A percentile compares a stretch with the other conserved stretches of the same genome.
Conservation (phyloP, 2,888 invertebrate genomes). For the Ecdyonurus torrentis region DNA sequence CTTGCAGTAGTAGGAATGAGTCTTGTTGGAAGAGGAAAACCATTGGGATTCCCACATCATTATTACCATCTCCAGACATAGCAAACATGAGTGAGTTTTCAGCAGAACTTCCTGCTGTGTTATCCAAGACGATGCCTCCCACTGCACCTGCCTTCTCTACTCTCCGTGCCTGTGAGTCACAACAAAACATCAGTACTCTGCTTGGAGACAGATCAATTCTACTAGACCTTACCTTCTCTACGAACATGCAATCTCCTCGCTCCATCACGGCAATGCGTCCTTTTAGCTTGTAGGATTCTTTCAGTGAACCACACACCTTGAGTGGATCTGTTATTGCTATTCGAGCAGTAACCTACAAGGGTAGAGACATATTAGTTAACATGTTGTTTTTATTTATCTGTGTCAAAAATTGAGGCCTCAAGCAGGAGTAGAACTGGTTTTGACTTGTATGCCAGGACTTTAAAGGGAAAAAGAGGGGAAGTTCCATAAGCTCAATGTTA, state of each 20-base stretch:
- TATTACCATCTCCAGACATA: conserved; percentile 87
- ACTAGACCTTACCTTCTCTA: conserved; percentile 71
- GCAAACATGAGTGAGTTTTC: conserved; percentile 73
- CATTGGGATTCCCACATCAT: conserved; percentile 76
- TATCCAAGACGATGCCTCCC: conserved; percentile 75
- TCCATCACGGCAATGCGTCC: conserved; percentile 73
- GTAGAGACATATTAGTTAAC: too few species aligned
- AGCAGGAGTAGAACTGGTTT: too few species aligned
- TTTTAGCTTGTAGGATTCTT: conserved; percentile 37
- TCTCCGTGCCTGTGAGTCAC: conserved; percentile 45
- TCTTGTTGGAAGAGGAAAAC: conserved; percentile 76
- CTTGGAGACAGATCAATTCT: too few species aligned
- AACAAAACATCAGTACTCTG: too few species aligned
- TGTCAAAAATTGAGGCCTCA: too few species aligned
- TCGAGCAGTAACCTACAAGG: conserved; percentile 40
- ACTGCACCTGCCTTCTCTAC: conserved; percentile 68
- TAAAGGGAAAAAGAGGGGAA: too few species aligned
- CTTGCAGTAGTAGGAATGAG: conserved; percentile 45
- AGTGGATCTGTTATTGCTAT: conserved; percentile 50
- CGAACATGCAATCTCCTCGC: conserved; percentile 88
- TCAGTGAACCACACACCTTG: conserved; percentile 39
- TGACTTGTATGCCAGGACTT: too few species aligned
- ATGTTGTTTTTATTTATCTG: too few species aligned
- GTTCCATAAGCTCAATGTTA: too few species aligned
- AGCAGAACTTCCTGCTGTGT: conserved; percentile 55